phyloP scores from a whole-genome alignment of 1,140 invertebrate species.

The Nephotettix cincticeps region DNA sequence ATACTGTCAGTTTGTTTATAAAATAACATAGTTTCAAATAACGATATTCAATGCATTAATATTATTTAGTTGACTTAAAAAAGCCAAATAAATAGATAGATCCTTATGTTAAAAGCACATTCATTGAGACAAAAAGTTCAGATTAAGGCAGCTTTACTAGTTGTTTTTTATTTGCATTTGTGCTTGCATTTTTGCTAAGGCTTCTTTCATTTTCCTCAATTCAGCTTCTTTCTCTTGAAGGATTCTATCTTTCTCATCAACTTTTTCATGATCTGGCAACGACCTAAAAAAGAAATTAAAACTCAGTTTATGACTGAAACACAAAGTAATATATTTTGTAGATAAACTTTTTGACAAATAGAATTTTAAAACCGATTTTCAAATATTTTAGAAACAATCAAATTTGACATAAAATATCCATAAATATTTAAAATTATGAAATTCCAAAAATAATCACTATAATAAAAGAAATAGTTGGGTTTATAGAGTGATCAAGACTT shows the following conservation, averaged over 20 bases:
- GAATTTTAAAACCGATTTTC: neutral
- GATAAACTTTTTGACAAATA: neutral
- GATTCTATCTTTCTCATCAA: conserved; percentile 75
- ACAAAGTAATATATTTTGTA: neutral
- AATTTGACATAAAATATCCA: neutral
- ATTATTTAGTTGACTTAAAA: too few species aligned
- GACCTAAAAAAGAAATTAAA: conserved; percentile 37
- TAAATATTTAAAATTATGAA: neutral
- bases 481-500: too few species aligned
- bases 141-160: too few species aligned
- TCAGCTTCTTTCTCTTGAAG: conserved; percentile 89
- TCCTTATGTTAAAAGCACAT: too few species aligned
- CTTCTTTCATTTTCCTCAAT: conserved; percentile 90
- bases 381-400: neutral
- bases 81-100: too few species aligned
- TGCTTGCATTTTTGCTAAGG: conserved; percentile 92
- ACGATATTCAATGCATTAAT: too few species aligned
- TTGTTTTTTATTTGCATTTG: conserved; percentile 62
- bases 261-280: conserved; percentile 37
- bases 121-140: too few species aligned
- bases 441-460: too few species aligned
- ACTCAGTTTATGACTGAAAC: too few species aligned
- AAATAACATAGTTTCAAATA: too few species aligned
- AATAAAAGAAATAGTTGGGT: too few species aligned
- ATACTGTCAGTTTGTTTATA: too few species aligned